These are phyloP conservation scores for Paratrypauchen microcephalus DNA, from an alignment of 2,797 vertebrate species.

Conservation along the genomic window DNA sequence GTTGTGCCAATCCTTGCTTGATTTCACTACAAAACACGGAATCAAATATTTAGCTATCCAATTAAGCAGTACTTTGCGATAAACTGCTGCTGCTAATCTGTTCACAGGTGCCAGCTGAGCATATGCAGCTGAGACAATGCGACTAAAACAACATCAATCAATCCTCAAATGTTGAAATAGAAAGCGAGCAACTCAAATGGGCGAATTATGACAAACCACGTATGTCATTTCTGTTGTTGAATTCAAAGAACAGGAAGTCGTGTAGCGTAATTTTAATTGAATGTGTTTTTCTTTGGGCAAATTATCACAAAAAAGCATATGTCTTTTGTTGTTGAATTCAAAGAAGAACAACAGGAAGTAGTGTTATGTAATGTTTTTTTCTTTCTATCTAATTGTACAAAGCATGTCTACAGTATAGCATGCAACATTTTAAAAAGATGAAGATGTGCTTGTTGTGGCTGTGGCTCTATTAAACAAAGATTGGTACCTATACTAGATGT, in stretches of 20 bases:
- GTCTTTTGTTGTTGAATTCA: background rate
- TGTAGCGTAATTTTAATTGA: too few species aligned
- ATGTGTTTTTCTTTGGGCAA: background rate
- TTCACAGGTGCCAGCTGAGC: conserved; percentile 6
- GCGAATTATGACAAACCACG: background rate
- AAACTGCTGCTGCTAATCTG: background rate
- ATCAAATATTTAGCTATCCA: conserved; percentile 7
- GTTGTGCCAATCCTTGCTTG: background rate
- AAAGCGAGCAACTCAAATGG: background rate
- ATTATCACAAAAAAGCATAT: background rate
- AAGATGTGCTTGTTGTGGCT: background rate
- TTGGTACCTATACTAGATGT: conserved; percentile 5
- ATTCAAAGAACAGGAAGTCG: background rate
- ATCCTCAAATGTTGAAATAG: background rate
- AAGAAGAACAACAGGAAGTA: background rate
- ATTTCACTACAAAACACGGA: background rate
- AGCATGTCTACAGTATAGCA: background rate
- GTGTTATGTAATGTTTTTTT: too few species aligned
- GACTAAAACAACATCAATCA: conserved; percentile 13
- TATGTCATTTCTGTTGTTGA: background rate
- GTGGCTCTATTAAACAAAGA: conserved; percentile 4
- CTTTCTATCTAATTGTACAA: too few species aligned
- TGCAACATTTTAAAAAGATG: too few species aligned
- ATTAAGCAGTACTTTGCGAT: background rate
- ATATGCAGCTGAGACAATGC: conserved; percentile 7